These are phyloP conservation scores for Thaumatotibia leucotreta DNA, from an alignment of 1,140 invertebrate genomes.

Conservation along the genomic window DNA sequence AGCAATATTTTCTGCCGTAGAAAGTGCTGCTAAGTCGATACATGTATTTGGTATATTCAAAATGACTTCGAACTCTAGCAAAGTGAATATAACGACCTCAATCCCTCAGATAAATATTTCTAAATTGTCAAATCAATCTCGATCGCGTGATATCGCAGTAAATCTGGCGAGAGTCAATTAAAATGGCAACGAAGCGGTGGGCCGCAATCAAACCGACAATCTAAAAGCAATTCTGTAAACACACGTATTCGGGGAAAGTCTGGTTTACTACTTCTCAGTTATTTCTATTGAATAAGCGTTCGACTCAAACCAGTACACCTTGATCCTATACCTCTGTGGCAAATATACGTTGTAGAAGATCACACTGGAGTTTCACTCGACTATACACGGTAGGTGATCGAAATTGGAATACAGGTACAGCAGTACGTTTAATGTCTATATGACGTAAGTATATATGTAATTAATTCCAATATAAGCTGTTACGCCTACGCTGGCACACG, in stretches of 20 bases:
- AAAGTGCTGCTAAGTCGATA: no score
- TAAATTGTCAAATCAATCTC: not conserved
- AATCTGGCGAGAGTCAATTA: slow-evolving; percentile 3
- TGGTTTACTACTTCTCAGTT: not conserved
- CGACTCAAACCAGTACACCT: not conserved
- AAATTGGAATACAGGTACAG: not conserved
- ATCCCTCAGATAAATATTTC: not conserved
- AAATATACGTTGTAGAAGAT: no score
- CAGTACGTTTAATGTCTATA: not conserved
- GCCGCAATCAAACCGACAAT: slow-evolving; percentile 20
- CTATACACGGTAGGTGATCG: no score
- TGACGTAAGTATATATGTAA: not conserved
- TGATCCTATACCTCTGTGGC: not conserved
- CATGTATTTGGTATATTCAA: no score
- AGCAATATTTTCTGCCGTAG: no score
- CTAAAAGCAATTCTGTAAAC: slow-evolving; percentile 17
- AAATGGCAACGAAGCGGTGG: slow-evolving; percentile 13
- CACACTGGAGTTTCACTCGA: no score
- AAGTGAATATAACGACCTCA: no score
- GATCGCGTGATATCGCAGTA: not conserved
- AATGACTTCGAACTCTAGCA: no score
- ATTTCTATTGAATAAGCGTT: not conserved
- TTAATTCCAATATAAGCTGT: not conserved
- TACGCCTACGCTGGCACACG: slow-evolving; percentile 6
- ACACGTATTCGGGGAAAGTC: slow-evolving; percentile 15